Base-by-base conservation (phyloP, 2,113 vertebrate species). In the Rhinoderma darwinii region DNA sequence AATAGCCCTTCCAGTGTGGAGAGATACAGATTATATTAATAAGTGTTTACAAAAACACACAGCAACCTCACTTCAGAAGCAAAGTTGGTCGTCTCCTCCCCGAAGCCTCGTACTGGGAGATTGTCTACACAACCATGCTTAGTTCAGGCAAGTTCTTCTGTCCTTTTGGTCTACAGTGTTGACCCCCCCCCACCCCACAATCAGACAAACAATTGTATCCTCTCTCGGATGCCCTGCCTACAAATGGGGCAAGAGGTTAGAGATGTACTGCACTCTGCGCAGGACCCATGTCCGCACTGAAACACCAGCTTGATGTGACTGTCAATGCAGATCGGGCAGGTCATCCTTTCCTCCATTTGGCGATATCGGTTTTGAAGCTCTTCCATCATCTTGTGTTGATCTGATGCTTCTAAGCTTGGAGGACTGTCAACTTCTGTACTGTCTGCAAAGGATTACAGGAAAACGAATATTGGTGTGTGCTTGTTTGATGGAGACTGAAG, bases 331-430 rank as follows among this genome's bases (percentile, higher is more conserved):
- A 99, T 98, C 6, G 98, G 98, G 89, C 98, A 99, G 89, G 97
- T 99, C 95, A 99, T 99, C 6, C 98, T 95, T 91, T 99, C 98
- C 89, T 99, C 98, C 98, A 99, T 99, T 95, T 99, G 98, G 47
- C 97, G 90, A 93, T 98, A 99, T 90, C 98, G 97, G 50, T 92
- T 98, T 96, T 99, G 97, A 75, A 99, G 95, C 93, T 99, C 97
- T 93, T 99, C 97, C 93, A 99, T 95, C 61, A 99, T 94, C 94
- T 98, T 97, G 92, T 95, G 95, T 90, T 98, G 97, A 47, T 97
- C 96, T 0, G 95, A 96, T 86, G 94, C 91, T 61, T 96, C 95
- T 0, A 94, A 92, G 56, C 93, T 92, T 0, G 96, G 94, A 89
- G 95, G 94, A 91, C 94, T 94, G 83, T 95, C 95, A 89, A 99